phyloP scores from a whole-genome alignment of 1,140 invertebrate species.

The Panonychus citri region DNA sequence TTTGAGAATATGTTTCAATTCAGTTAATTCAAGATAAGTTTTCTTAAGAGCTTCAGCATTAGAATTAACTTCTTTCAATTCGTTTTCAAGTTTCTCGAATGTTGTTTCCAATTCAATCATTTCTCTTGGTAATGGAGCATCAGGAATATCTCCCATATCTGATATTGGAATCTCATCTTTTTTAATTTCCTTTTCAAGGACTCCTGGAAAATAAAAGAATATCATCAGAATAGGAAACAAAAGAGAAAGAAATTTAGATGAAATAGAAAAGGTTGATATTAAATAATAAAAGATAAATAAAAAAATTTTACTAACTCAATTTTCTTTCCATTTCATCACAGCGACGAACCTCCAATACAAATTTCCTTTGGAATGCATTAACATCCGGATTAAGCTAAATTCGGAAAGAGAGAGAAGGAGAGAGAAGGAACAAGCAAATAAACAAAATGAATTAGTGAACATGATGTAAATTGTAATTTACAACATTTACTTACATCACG shows the following conservation, averaged over 20 bases:
- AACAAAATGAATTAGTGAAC: no score
- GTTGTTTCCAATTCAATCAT: conserved; percentile 39
- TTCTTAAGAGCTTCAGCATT: conserved; percentile 79
- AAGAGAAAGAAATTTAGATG: neutral
- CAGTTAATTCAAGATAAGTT: conserved; percentile 78
- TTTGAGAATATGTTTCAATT: conserved; percentile 70
- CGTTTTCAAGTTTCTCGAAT: conserved; percentile 75
- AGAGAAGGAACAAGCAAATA: no score
- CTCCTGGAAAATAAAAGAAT: conserved; percentile 34
- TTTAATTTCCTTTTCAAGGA: conserved; percentile 79
- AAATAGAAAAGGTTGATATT: neutral
- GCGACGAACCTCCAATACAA: conserved; percentile 40
- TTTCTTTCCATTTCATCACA: conserved; percentile 30
- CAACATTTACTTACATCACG: conserved; percentile 38
- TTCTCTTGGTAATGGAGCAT: conserved; percentile 26
- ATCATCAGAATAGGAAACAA: no score
- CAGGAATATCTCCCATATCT: conserved; percentile 25
- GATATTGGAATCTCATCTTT: conserved; percentile 82
- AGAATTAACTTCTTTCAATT: conserved; percentile 70
- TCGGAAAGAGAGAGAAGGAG: neutral
- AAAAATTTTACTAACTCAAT: conserved; percentile 31
- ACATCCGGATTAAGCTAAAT: conserved; percentile 50
- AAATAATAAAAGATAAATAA: neutral
- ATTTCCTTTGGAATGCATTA: conserved; percentile 70
- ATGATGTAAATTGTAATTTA: no score